Percentiles rank a stretch among this genome's conserved stretches.
Evolutionary conservation across 2,888 invertebrate species (phyloP).

Genomic region (Microdon myrmicae): DNA sequence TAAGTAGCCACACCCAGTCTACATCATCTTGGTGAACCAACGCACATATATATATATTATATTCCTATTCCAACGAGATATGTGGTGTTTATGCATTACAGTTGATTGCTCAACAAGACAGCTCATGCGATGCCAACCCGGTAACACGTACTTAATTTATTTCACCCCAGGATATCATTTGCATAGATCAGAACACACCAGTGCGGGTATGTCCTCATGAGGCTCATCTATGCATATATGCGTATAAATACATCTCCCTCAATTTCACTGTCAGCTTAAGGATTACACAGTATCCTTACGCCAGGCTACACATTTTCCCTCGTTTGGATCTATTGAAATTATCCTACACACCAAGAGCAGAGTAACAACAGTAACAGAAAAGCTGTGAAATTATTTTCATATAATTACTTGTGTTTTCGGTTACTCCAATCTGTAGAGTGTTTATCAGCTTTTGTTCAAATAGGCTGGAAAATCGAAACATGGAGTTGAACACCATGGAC

Average conservation of each 20-base stretch:
- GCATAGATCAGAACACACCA: conserved; percentile 44
- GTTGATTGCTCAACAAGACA: conserved; percentile 39
- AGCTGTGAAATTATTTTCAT: conserved; percentile 44
- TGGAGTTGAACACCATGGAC: not conserved
- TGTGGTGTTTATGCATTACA: too few relatives aligned
- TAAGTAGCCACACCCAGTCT: conserved; percentile 49
- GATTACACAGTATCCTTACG: conserved; percentile 38
- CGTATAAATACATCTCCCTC: too few relatives aligned
- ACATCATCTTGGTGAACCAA: conserved; percentile 3
- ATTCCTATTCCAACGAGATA: conserved; percentile 11
- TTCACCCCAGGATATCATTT: conserved; percentile 50
- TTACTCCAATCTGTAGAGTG: conserved; percentile 15
- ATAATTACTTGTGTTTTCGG: conserved; percentile 36
- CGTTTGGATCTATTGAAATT: not conserved
- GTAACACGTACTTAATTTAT: conserved; percentile 52
- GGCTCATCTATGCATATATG: conserved; percentile 4
- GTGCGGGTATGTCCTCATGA: conserved; percentile 7
- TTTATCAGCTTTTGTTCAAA: conserved; percentile 19
- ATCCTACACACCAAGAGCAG: conserved; percentile 1
- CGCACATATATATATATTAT: not conserved
- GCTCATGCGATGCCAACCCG: conserved; percentile 46
- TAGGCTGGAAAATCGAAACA: too few relatives aligned
- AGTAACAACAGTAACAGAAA: conserved; percentile 19
- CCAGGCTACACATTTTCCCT: conserved; percentile 1
- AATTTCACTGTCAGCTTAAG: conserved; percentile 36